phyloP scores from a whole-genome alignment of 2,113 vertebrate species.

The Nipponia nippon region DNA sequence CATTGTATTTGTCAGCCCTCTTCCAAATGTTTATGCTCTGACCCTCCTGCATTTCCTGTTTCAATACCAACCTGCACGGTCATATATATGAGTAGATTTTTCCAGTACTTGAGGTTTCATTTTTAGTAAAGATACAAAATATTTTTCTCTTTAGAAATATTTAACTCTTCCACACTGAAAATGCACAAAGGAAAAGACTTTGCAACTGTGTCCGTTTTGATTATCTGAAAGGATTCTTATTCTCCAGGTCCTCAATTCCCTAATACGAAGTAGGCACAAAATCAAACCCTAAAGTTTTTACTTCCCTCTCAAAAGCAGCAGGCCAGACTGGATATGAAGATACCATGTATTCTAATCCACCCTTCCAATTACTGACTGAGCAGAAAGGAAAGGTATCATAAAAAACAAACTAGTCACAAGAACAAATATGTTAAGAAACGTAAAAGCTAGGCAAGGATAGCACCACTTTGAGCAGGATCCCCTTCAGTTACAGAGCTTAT shows the following conservation, averaged over 20 bases:
- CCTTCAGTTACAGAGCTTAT: not conserved
- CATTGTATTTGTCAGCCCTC: not conserved
- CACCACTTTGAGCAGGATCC: not conserved
- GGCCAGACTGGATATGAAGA: not conserved
- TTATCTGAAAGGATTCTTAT: not conserved
- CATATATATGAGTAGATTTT: not conserved
- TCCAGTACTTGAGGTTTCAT: not conserved
- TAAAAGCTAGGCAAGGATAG: not conserved
- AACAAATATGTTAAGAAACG: not conserved
- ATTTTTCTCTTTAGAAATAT: not conserved
- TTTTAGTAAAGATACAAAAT: not conserved
- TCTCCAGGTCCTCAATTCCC: not conserved
- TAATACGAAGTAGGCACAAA: not conserved
- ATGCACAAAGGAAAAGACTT: not conserved
- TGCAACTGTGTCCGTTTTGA: not conserved
- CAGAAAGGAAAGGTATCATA: not conserved
- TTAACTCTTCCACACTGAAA: not conserved
- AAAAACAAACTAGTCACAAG: not conserved
- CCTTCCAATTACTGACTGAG: not conserved
- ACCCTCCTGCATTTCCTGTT: not conserved
- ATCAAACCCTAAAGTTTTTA: not conserved
- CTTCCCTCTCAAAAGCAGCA: not conserved
- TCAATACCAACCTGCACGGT: rapidly evolving
- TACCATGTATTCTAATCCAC: not conserved
- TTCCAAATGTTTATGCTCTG: not conserved